Conservation (phyloP, 2,797 vertebrate genomes). For the Sebastes steindachneri region DNA sequence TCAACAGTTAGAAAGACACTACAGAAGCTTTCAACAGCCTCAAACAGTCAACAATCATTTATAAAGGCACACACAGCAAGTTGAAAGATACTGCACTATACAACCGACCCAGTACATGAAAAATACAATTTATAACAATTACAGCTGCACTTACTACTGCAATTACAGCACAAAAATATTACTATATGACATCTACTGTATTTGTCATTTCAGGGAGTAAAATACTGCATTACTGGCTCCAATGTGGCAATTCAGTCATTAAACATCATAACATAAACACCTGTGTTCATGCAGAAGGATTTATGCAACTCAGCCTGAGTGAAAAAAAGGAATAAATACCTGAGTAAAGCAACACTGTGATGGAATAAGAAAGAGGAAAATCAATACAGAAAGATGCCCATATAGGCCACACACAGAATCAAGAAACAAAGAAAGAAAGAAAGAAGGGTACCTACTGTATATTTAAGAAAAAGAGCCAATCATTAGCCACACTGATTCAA, state of each 20-base stretch:
- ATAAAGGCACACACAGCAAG: conserved; percentile 76
- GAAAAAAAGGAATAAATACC: conserved; percentile 65
- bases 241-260: conserved; percentile 39
- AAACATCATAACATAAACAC: conserved; percentile 49
- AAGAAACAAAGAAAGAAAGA: background rate
- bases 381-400: conserved; percentile 10
- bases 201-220: conserved; percentile 49
- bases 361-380: conserved; percentile 15
- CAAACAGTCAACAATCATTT: conserved; percentile 76
- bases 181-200: conserved; percentile 59
- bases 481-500: conserved; percentile 16
- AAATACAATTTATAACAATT: conserved; percentile 64
- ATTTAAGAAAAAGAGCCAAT: background rate
- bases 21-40: conserved; percentile 69
- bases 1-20: conserved; percentile 70
- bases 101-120: conserved; percentile 64
- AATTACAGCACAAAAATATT: conserved; percentile 69
- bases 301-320: conserved; percentile 68
- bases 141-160: conserved; percentile 69
- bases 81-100: conserved; percentile 63
- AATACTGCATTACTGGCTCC: conserved; percentile 57
- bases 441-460: background rate
- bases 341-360: conserved; percentile 76
- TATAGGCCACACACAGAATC: background rate
- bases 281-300: conserved; percentile 67